Percentiles rank a stretch among this genome's conserved stretches.
Conservation (phyloP, 1,140 invertebrate genomes). For the Araneus ventricosus region DNA sequence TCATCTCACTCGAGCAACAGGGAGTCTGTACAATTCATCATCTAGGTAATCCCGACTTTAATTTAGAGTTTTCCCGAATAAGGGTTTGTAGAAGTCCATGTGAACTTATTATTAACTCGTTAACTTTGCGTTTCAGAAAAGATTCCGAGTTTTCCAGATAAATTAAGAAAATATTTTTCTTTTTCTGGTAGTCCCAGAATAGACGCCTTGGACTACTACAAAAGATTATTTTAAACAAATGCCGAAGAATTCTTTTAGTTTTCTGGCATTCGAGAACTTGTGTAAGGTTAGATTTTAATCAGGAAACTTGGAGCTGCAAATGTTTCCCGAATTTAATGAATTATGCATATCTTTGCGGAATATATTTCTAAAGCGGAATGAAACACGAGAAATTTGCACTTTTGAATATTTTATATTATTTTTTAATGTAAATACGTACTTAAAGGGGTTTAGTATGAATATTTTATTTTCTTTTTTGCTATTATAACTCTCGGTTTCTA, state of each 20-base stretch:
- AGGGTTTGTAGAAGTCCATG: neutral
- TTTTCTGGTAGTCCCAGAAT: neutral
- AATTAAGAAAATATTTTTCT: neutral
- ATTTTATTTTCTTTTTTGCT: too few relatives aligned
- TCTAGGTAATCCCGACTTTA: conserved; percentile 15
- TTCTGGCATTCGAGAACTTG: neutral
- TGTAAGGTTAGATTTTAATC: neutral
- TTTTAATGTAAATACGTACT: too few relatives aligned
- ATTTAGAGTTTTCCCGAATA: conserved; percentile 1
- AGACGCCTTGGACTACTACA: neutral
- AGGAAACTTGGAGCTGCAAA: neutral
- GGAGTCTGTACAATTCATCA: neutral
- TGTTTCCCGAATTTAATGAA: neutral
- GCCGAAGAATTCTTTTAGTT: neutral
- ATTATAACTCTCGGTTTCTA: too few relatives aligned
- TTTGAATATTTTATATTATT: too few relatives aligned
- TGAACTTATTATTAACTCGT: conserved; percentile 25
- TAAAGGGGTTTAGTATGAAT: too few relatives aligned
- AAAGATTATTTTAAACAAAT: neutral
- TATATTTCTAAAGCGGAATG: too few relatives aligned
- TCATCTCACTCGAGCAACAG: neutral
- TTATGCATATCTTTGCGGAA: neutral
- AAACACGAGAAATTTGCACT: too few relatives aligned
- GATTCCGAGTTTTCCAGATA: neutral
- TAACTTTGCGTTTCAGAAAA: neutral